phyloP scores from a whole-genome alignment of 2,113 vertebrate genomes.

The Leuciscus idus region DNA sequence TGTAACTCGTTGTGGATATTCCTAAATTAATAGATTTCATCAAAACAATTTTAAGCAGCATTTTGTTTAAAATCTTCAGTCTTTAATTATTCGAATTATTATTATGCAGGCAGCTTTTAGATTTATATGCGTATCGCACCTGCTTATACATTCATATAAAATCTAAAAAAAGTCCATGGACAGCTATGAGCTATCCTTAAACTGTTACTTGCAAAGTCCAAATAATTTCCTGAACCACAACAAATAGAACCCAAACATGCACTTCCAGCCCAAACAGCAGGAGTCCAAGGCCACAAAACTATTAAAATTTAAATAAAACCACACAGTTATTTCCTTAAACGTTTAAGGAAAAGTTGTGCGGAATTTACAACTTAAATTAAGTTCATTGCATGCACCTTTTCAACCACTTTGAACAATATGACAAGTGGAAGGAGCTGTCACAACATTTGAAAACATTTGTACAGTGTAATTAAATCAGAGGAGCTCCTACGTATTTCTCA shows the following conservation, averaged over 20 bases:
- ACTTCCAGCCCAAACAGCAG: slow-evolving; percentile 4
- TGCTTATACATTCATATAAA: not conserved
- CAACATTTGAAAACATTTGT: not conserved
- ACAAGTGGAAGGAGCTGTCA: not conserved
- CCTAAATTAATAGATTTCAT: not conserved
- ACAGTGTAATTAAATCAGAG: not conserved
- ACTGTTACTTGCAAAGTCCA: not conserved
- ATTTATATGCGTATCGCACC: no score
- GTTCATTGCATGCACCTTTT: not conserved
- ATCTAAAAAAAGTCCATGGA: not conserved
- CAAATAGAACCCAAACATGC: not conserved
- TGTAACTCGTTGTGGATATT: not conserved
- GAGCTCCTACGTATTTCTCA: not conserved
- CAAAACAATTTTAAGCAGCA: not conserved
- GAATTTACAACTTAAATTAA: not conserved
- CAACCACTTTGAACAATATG: not conserved
- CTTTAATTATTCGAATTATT: not conserved
- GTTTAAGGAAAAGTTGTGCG: not conserved
- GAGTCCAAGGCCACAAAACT: not conserved
- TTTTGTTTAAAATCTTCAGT: not conserved
- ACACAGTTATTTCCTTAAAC: not conserved
- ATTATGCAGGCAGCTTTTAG: not conserved
- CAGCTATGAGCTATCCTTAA: not conserved
- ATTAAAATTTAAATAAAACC: not conserved
- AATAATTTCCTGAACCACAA: slow-evolving; percentile 10